Conservation (phyloP, 2,113 vertebrate species). For the Neopipo cinnamomea region DNA sequence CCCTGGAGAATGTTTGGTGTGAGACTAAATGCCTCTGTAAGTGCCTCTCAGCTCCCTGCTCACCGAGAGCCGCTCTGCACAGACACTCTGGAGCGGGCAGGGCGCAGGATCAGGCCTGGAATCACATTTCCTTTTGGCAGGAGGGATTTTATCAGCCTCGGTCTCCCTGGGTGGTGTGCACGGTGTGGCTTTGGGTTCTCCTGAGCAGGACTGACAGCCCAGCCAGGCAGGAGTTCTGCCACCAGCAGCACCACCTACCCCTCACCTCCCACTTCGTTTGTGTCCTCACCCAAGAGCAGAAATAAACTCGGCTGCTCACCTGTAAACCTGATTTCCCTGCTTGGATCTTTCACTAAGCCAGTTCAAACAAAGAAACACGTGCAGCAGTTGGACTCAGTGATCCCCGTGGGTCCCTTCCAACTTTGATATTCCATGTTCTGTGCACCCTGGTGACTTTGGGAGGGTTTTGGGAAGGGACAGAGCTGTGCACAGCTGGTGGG, state of each 20-base stretch:
- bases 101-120: neutral
- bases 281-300: neutral
- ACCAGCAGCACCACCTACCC: neutral
- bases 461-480: neutral
- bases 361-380: neutral
- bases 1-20: constrained; percentile 22
- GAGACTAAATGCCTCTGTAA: constrained; percentile 8
- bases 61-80: neutral
- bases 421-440: neutral
- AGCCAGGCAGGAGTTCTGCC: neutral
- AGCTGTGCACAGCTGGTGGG: neutral
- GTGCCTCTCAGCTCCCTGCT: neutral
- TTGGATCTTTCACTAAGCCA: neutral
- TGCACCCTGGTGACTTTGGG: neutral
- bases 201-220: neutral
- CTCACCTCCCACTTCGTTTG: neutral
- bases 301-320: neutral
- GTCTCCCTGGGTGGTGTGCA: neutral
- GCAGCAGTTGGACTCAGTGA: neutral
- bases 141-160: neutral
- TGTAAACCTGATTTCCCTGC: neutral
- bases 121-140: neutral
- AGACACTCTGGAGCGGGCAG: neutral
- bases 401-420: too few relatives aligned
- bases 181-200: neutral